Conservation (phyloP, 2,113 vertebrate species). For the Notarius quadriscutis region DNA sequence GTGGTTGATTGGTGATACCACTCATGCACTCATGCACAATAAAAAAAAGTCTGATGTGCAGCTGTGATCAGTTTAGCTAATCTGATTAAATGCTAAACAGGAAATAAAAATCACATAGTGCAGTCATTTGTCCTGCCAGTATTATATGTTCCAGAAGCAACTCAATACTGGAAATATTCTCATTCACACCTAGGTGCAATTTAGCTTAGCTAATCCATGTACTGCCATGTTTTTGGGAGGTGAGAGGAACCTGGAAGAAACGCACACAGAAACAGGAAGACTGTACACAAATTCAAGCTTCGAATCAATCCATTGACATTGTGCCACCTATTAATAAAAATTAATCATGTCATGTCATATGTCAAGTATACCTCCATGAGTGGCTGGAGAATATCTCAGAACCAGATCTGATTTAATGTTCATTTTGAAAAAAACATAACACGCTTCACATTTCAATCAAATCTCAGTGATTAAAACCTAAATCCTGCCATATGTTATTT, state of each 20-base stretch:
- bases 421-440: neutral
- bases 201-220: neutral
- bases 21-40: neutral
- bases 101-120: neutral
- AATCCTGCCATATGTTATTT: neutral
- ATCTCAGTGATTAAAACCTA: neutral
- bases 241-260: neutral
- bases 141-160: neutral
- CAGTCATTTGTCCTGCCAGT: neutral
- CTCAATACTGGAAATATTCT: neutral
- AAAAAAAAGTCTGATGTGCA: neutral
- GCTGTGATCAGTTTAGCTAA: conserved; percentile 3
- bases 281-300: neutral
- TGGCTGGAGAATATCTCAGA: neutral
- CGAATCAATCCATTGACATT: neutral
- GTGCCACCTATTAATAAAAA: neutral
- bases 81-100: conserved; percentile 1
- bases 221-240: neutral
- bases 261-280: neutral
- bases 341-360: neutral
- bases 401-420: neutral
- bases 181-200: neutral
- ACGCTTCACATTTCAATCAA: neutral
- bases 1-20: neutral
- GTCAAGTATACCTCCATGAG: neutral